Evolutionary conservation across 2,113 vertebrate genomes (phyloP).

Genomic region (Nesoenas mayeri): DNA sequence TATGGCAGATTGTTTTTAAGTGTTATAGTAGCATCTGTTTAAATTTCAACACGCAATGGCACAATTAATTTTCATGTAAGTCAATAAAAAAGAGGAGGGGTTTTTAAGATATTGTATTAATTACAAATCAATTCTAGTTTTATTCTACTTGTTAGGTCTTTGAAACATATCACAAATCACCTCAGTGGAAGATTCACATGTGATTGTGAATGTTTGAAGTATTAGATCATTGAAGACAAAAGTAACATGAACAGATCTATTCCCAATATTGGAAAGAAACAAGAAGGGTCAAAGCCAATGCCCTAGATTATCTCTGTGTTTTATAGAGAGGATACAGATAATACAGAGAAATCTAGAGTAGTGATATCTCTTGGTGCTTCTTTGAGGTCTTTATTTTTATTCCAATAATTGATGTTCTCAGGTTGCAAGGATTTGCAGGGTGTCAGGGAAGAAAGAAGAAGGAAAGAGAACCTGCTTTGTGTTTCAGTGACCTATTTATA

Average conservation of each 20-base stretch:
- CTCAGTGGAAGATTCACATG: neutral
- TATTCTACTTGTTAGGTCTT: neutral
- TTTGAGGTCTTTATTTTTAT: neutral
- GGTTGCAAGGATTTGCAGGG: neutral
- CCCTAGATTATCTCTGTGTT: neutral
- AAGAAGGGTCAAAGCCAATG: neutral
- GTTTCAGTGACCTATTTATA: neutral
- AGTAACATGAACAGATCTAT: neutral
- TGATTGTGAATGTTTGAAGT: neutral
- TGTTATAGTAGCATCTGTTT: neutral
- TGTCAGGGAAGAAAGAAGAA: neutral
- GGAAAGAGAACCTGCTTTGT: neutral
- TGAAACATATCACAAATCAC: neutral
- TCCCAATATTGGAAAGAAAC: neutral
- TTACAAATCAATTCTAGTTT: neutral
- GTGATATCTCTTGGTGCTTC: neutral
- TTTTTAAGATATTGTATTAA: neutral
- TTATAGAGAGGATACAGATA: neutral
- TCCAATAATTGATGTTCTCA: neutral
- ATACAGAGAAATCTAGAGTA: neutral
- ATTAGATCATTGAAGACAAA: neutral
- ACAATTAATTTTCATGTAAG: neutral
- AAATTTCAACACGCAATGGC: neutral
- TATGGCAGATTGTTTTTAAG: neutral
- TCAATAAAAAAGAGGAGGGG: neutral